These are phyloP conservation scores for Buphagus erythrorhynchus DNA, from an alignment of 2,797 vertebrate genomes.

Conservation along the genomic window DNA sequence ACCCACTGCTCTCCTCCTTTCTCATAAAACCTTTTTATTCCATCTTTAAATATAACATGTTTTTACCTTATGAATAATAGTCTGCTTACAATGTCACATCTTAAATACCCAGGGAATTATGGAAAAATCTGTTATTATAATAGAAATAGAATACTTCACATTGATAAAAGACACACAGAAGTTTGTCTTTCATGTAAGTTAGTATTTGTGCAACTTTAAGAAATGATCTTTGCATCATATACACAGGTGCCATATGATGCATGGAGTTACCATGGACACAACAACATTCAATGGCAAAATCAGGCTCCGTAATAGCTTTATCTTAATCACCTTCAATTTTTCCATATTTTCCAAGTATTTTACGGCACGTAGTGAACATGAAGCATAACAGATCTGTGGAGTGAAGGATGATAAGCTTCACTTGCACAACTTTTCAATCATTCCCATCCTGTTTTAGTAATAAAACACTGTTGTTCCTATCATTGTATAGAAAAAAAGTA, in stretches of 20 bases:
- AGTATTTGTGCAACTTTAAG: slow-evolving; percentile 4
- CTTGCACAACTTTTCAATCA: not conserved
- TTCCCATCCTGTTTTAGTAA: not conserved
- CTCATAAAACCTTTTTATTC: not conserved
- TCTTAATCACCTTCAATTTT: slow-evolving; percentile 30
- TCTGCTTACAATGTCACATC: not conserved
- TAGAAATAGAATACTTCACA: not conserved
- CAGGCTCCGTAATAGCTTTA: not conserved
- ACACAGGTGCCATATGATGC: not conserved
- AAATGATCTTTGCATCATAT: not conserved
- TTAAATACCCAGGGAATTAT: not conserved
- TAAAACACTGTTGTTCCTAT: not conserved
- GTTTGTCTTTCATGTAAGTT: not conserved
- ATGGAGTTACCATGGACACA: slow-evolving; percentile 8
- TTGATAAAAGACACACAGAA: not conserved
- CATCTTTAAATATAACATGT: not conserved
- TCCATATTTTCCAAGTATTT: not conserved
- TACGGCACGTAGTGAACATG: not conserved
- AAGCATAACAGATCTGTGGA: not conserved
- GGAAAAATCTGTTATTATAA: not conserved
- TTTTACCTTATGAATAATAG: not conserved
- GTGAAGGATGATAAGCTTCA: not conserved
- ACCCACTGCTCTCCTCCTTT: slow-evolving; percentile 25
- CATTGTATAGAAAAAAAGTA: not conserved
- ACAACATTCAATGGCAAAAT: not conserved